These are phyloP conservation scores for Anaspis maculata DNA, from an alignment of 2,888 invertebrate species.

Conservation along the genomic window DNA sequence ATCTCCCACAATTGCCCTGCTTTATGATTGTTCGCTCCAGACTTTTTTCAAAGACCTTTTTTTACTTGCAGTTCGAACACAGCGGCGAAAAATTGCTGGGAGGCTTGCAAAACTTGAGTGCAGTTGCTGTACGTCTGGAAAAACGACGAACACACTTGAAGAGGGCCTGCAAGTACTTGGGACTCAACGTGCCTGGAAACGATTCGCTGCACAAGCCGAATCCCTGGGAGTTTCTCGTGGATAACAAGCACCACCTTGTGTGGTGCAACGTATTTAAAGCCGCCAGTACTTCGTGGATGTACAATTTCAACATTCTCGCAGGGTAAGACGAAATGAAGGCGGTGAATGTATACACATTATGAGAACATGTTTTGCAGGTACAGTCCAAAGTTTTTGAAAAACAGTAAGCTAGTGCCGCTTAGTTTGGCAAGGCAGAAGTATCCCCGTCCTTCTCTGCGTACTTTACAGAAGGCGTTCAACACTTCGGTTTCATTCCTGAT, in stretches of 20 bases:
- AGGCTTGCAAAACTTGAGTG: slow-evolving; percentile 45
- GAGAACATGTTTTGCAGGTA: slow-evolving; percentile 44
- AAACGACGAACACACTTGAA: slow-evolving; percentile 50
- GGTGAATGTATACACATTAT: background rate
- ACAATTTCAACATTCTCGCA: slow-evolving; percentile 79
- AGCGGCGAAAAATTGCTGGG: background rate
- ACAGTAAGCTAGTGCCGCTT: slow-evolving; percentile 69
- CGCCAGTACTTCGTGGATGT: slow-evolving; percentile 88
- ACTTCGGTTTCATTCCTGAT: slow-evolving; percentile 70
- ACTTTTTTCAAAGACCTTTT: too few relatives aligned
- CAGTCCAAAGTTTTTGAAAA: slow-evolving; percentile 64
- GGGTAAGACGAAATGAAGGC: slow-evolving; percentile 43
- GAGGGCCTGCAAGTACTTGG: slow-evolving; percentile 50
- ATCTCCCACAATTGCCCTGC: too few relatives aligned
- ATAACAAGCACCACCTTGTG: slow-evolving; percentile 69
- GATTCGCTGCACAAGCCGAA: slow-evolving; percentile 60
- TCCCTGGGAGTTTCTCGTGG: slow-evolving; percentile 80
- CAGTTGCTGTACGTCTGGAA: slow-evolving; percentile 53
- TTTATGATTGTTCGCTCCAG: too few relatives aligned
- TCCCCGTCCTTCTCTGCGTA: slow-evolving; percentile 64
- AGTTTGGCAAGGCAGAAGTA: slow-evolving; percentile 71
- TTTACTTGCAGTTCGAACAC: slow-evolving; percentile 18
- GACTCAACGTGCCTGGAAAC: slow-evolving; percentile 52
- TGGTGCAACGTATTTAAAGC: slow-evolving; percentile 82
- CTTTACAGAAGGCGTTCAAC: slow-evolving; percentile 63